Conservation (phyloP, 2,113 vertebrate species). For the Calidris pugnax region DNA sequence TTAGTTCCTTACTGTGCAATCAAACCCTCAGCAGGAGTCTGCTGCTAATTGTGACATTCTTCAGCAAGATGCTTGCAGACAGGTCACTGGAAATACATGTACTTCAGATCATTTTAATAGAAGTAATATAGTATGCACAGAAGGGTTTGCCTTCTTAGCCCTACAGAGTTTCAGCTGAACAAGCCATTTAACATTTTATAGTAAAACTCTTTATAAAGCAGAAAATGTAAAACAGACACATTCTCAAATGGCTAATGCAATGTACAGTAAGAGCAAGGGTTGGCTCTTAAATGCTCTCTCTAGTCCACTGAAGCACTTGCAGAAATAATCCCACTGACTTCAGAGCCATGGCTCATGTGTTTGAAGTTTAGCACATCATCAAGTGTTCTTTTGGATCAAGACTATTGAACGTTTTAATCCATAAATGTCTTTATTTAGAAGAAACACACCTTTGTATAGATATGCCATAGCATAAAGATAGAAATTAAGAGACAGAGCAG, state of each 20-base stretch:
- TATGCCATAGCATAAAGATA: background rate
- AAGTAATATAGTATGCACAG: background rate
- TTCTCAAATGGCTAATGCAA: slow-evolving; percentile 4
- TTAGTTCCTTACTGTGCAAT: slow-evolving; percentile 17
- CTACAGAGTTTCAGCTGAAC: background rate
- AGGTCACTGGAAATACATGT: slow-evolving; percentile 43
- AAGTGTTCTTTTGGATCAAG: background rate
- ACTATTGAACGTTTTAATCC: background rate
- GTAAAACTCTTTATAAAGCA: background rate
- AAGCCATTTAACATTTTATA: background rate
- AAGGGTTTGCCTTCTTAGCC: background rate
- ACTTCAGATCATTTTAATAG: slow-evolving; percentile 38
- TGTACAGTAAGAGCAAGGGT: background rate
- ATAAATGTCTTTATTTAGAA: background rate
- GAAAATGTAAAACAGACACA: background rate
- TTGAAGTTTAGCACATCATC: background rate
- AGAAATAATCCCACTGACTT: background rate
- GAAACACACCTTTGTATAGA: background rate
- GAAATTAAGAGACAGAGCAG: background rate
- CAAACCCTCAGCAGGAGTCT: slow-evolving; percentile 37
- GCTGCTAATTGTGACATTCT: slow-evolving; percentile 57
- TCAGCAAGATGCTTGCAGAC: background rate
- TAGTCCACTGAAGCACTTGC: background rate
- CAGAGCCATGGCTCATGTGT: background rate
- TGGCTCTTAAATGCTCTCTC: background rate